Percentiles rank a stretch among this genome's conserved stretches.
phyloP scores from a whole-genome alignment of 2,888 invertebrate genomes.

The Troglohyphantes excavatus region DNA sequence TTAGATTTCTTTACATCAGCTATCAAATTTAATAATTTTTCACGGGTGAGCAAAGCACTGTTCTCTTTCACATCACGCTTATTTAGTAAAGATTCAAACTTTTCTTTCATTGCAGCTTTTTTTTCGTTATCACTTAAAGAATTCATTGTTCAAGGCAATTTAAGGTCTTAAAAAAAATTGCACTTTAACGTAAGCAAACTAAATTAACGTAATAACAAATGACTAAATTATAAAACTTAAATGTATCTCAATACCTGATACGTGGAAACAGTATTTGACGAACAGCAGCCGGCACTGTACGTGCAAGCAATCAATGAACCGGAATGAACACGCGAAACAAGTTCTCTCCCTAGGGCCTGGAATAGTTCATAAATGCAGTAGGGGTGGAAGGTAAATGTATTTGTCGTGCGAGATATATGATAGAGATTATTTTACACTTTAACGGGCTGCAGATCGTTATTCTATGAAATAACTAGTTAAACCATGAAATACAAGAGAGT shows the following conservation, averaged over 20 bases:
- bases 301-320: not conserved
- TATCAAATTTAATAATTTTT: constrained; percentile 74
- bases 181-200: constrained; percentile 22
- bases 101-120: constrained; percentile 62
- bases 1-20: constrained; percentile 74
- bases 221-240: constrained; percentile 30
- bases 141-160: constrained; percentile 23
- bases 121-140: constrained; percentile 30
- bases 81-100: constrained; percentile 74
- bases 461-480: too few relatives aligned
- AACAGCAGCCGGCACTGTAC: constrained; percentile 13
- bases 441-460: constrained; percentile 71
- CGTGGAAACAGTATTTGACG: constrained; percentile 15
- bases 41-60: constrained; percentile 72
- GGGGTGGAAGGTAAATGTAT: constrained; percentile 72
- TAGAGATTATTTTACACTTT: constrained; percentile 63
- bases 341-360: constrained; percentile 57
- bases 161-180: constrained; percentile 25
- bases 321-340: constrained; percentile 7
- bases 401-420: constrained; percentile 57
- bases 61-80: constrained; percentile 76
- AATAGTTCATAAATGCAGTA: constrained; percentile 73
- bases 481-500: not conserved
- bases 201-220: constrained; percentile 27
- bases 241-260: not conserved